These are phyloP conservation scores for Aegotheles bennettii DNA, from an alignment of 2,113 vertebrate species.

Conservation along the genomic window DNA sequence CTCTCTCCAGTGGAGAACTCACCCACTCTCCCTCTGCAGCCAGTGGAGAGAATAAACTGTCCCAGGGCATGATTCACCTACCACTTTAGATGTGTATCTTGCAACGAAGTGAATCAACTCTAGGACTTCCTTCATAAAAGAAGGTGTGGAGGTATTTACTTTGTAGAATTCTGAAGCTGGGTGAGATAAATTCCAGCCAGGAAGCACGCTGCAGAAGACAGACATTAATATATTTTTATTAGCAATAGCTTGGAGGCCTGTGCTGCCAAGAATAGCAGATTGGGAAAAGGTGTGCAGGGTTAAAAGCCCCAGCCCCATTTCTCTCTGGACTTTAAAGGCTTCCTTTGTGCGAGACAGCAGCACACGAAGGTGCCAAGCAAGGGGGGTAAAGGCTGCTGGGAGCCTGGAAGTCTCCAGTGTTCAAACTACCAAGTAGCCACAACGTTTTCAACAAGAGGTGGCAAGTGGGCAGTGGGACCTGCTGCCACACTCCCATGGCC, in stretches of 20 bases:
- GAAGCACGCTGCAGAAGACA: not conserved
- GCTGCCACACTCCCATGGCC: not conserved
- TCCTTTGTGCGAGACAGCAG: not conserved
- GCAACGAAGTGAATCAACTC: not conserved
- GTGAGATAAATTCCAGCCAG: not conserved
- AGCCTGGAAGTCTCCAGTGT: fast-evolving
- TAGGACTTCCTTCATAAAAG: conserved; percentile 19
- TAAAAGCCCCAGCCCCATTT: not conserved
- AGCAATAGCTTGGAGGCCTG: not conserved
- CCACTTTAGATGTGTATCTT: not conserved
- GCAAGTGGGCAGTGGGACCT: not conserved
- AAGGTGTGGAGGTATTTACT: conserved; percentile 8
- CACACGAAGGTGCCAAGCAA: not conserved
- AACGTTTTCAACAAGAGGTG: not conserved
- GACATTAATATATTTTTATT: not conserved
- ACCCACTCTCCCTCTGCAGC: not conserved
- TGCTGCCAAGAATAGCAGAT: conserved; percentile 18
- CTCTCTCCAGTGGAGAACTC: not conserved
- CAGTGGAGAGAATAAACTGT: not conserved
- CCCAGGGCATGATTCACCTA: not conserved
- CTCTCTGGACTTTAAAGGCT: not conserved
- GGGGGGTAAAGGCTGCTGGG: not conserved
- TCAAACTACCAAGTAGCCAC: not conserved
- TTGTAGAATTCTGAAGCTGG: not conserved
- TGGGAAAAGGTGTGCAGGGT: not conserved